These are phyloP conservation scores for Polypterus senegalus DNA, from an alignment of 2,113 vertebrate genomes.

Conservation along the genomic window DNA sequence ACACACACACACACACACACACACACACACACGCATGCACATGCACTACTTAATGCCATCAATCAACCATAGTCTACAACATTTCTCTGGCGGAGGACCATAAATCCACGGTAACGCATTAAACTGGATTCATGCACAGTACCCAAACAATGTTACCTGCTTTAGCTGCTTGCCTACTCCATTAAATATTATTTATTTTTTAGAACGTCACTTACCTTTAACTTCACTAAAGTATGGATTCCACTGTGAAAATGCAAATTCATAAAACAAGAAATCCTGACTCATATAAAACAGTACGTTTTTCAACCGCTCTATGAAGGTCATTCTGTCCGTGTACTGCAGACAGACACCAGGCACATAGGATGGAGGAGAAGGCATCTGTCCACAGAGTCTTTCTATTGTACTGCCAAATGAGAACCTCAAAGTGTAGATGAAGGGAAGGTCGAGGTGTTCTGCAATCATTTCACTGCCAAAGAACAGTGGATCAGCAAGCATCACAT, in stretches of 20 bases:
- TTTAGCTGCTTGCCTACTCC: no score
- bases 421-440: slow-evolving; percentile 40
- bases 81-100: no score
- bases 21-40: no score
- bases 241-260: slow-evolving; percentile 11
- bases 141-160: no score
- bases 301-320: slow-evolving; percentile 38
- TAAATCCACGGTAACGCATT: no score
- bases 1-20: no score
- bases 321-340: slow-evolving; percentile 49
- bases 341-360: slow-evolving; percentile 41
- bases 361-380: slow-evolving; percentile 41
- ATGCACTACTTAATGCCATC: no score
- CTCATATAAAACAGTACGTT: slow-evolving; percentile 34
- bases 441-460: slow-evolving; percentile 32
- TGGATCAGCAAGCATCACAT: slow-evolving; percentile 42
- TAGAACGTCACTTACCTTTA: slow-evolving; percentile 31
- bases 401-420: slow-evolving; percentile 30
- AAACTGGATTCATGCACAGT: no score
- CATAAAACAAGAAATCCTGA: slow-evolving; percentile 25
- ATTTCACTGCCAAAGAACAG: slow-evolving; percentile 37
- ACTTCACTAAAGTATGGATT: slow-evolving; percentile 44
- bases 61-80: no score
- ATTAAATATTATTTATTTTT: neutral
- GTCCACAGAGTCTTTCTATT: slow-evolving; percentile 40